phyloP scores from a whole-genome alignment of 2,113 vertebrate species.

The human (Homo sapiens) region DNA sequence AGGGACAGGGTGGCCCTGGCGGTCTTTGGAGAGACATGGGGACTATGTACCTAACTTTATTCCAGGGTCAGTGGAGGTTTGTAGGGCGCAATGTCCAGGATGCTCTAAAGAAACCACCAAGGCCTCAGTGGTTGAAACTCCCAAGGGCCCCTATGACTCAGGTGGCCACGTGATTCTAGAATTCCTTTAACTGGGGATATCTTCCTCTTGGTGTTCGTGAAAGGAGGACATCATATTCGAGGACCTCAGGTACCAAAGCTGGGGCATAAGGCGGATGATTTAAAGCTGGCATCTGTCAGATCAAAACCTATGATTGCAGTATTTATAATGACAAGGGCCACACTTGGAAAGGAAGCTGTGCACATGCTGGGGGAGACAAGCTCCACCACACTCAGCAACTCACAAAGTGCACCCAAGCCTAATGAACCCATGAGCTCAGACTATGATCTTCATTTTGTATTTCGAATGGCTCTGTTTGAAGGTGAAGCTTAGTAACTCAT shows the following conservation, averaged over 20 bases:
- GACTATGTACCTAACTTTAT: background rate
- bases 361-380: background rate
- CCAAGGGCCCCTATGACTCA: fast-evolving
- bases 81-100: fast-evolving
- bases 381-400: background rate
- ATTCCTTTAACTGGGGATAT: background rate
- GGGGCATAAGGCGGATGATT: fast-evolving
- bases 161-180: fast-evolving
- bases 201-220: background rate
- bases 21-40: background rate
- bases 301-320: background rate
- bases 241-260: background rate
- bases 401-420: no score
- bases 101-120: fast-evolving
- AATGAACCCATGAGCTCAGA: fast-evolving
- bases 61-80: no score
- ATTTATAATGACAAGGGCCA: background rate
- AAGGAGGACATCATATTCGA: background rate
- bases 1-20: fast-evolving
- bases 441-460: background rate
- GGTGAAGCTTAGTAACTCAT: background rate
- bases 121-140: background rate
- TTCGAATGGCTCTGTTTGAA: background rate
- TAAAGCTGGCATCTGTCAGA: background rate
- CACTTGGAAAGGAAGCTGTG: background rate